Evolutionary conservation across 92 coral and sea anemone species (phyloP), one percentile per base, ranked within the genome.

Genomic region (Epizoanthus stellaris): DNA sequence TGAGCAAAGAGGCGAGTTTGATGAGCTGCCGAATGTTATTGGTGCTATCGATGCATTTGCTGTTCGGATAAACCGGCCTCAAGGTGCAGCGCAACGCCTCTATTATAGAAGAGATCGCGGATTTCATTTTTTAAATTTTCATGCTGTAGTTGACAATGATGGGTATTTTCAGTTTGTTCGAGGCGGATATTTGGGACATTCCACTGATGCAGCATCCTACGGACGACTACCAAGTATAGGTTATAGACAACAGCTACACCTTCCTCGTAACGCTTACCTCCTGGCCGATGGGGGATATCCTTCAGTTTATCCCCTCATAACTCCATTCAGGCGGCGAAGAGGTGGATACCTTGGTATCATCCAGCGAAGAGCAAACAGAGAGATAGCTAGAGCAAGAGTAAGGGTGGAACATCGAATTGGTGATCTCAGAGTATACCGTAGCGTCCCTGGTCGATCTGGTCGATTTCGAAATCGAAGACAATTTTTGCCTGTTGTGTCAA

Each of bases 281-380:
- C 67, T 87, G n/a, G 90, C 90, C 40, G 90, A 80, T 20, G 67
- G 85, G 38, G 90, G 90, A 7, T 88, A 88, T 63, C 91, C 92
- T 3, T 36, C 87, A 4, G 67, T 21, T 42, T 82, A 87, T 65
- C 91, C 91, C 36, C 91, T 87, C 12, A n/a, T 87, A 36, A 87
- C 84, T 0, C 91, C 91, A 9, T 81, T 83, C 73, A 66, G 83
- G 39, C 57, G 82, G 19, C 64, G 34, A 30, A 30, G 36, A 30
- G 36, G 36, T 30, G 36, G 36, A 30, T 2, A 30, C 36, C 36
- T 30, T 30, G 36, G 36, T 30, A 30, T 30, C 36, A 30, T 30
- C 36, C 36, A 30, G 36, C 36, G 36, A 30, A 30, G 36, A 30
- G 36, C 36, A 30, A 30, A 30, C 36, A 30, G 36, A 30, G 36